Evolutionary conservation across 1,140 invertebrate genomes (phyloP).

Genomic region (Drosophila baimaii): DNA sequence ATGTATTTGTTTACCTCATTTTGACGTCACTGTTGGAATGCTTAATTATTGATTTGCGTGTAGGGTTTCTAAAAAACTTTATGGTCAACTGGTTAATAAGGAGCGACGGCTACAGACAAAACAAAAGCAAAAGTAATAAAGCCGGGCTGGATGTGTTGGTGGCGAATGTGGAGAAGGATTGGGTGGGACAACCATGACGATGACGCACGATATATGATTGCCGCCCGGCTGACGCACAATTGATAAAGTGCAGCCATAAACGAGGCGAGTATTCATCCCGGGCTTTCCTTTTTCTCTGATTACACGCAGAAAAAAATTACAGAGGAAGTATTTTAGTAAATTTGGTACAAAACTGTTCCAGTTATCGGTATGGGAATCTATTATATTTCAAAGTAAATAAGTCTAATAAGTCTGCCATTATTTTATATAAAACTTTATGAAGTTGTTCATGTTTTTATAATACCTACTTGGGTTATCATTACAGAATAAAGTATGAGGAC

Average conservation of each 20-base stretch:
- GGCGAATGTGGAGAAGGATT: slow-evolving; percentile 4
- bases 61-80: slow-evolving; percentile 59
- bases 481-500: no score
- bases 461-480: no score
- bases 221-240: slow-evolving; percentile 60
- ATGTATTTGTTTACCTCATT: slow-evolving; percentile 12
- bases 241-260: slow-evolving; percentile 72
- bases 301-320: slow-evolving; percentile 8
- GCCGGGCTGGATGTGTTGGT: slow-evolving; percentile 9
- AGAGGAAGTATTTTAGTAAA: background rate
- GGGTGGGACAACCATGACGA: slow-evolving; percentile 36
- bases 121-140: slow-evolving; percentile 62
- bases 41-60: slow-evolving; percentile 62
- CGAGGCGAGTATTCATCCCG: slow-evolving; percentile 27
- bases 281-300: slow-evolving; percentile 7
- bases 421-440: no score
- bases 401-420: no score
- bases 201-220: slow-evolving; percentile 59
- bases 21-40: slow-evolving; percentile 45
- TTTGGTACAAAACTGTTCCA: background rate
- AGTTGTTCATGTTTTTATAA: no score
- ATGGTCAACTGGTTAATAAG: slow-evolving; percentile 70
- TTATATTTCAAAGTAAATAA: no score
- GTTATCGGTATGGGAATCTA: no score
- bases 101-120: slow-evolving; percentile 19